phyloP scores from a whole-genome alignment of 2,888 invertebrate species.

The Drosophila austrosaltans region DNA sequence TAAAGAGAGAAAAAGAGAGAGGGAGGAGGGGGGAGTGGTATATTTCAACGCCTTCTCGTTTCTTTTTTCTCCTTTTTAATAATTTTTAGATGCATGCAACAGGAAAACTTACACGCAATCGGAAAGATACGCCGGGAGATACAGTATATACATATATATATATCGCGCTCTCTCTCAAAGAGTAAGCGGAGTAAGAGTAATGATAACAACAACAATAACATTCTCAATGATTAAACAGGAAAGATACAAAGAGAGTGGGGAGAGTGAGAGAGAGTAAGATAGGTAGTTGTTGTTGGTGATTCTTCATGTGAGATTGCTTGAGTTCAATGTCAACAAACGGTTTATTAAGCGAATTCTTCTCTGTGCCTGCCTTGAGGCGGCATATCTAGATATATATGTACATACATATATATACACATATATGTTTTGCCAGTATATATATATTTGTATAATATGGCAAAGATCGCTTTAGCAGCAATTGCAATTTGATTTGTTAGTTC shows the following conservation, averaged over 20 bases:
- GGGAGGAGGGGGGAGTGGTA: not conserved
- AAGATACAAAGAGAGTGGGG: not conserved
- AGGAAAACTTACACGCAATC: not conserved
- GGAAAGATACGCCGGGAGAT: not conserved
- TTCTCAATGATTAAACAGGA: not conserved
- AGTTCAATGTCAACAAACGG: constrained; percentile 16
- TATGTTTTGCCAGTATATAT: not conserved
- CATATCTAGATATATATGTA: constrained; percentile 7
- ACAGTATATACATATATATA: too few species aligned
- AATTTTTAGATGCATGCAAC: not conserved
- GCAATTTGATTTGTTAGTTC: constrained; percentile 36
- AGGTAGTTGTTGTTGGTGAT: not conserved
- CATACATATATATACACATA: not conserved
- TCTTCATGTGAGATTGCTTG: not conserved
- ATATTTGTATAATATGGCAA: constrained; percentile 11
- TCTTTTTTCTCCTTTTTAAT: not conserved
- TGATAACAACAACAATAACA: not conserved
- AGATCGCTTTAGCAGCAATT: constrained; percentile 38
- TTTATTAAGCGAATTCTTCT: constrained; percentile 25
- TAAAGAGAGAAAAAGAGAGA: not conserved
- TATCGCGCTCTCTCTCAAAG: too few species aligned
- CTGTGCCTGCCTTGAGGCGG: constrained; percentile 6
- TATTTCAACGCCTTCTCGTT: not conserved
- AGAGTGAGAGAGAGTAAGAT: not conserved
- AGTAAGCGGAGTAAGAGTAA: not conserved